phyloP scores from a whole-genome alignment of 2,888 invertebrate genomes.

The Ypsolopha sequella region DNA sequence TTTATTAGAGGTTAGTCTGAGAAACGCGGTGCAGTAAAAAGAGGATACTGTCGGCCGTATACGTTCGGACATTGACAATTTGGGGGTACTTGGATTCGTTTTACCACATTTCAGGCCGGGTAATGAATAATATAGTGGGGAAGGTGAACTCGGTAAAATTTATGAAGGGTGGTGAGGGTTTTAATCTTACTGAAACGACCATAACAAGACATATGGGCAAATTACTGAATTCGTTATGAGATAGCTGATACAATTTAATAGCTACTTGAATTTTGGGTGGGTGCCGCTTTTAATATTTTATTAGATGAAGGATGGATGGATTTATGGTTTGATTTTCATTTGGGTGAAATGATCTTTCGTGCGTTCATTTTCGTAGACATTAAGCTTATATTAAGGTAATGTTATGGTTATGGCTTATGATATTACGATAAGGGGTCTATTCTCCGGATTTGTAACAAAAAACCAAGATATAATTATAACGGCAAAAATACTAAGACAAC shows the following conservation, averaged over 20 bases:
- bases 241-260: constrained; percentile 50
- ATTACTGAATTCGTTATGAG: constrained; percentile 65
- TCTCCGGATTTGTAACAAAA: too few relatives aligned
- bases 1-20: constrained; percentile 55
- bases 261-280: constrained; percentile 44
- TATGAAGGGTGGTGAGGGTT: constrained; percentile 63
- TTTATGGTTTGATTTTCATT: constrained; percentile 2
- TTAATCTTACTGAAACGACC: constrained; percentile 62
- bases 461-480: too few relatives aligned
- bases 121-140: constrained; percentile 56
- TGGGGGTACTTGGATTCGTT: constrained; percentile 40
- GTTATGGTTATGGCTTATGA: background rate
- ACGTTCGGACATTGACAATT: constrained; percentile 42
- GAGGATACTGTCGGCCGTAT: constrained; percentile 3
- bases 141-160: constrained; percentile 51
- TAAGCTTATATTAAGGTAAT: background rate
- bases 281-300: constrained; percentile 43
- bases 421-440: background rate
- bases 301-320: constrained; percentile 19
- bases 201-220: constrained; percentile 66
- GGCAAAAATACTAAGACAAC: too few relatives aligned
- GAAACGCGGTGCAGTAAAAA: constrained; percentile 25
- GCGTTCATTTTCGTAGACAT: background rate
- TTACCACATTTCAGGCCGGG: constrained; percentile 40
- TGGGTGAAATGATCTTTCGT: background rate